Evolutionary conservation across 2,888 invertebrate species (phyloP).

Genomic region (Odontocerum albicorne): DNA sequence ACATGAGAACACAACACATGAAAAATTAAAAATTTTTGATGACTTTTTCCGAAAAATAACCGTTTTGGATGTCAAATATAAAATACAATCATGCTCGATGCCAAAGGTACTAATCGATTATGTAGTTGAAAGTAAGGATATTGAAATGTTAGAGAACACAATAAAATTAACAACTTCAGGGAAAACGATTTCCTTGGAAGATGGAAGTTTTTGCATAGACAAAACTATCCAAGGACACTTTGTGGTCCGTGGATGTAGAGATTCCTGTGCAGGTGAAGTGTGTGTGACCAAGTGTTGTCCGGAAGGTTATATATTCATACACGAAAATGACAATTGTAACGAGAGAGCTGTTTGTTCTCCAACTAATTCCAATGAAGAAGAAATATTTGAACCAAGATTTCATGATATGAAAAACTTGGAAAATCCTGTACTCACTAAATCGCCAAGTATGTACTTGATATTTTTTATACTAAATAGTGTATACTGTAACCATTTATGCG

Average conservation of each 20-base stretch:
- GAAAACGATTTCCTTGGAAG: constrained; percentile 38
- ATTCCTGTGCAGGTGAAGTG: constrained; percentile 42
- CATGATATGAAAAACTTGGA: constrained; percentile 43
- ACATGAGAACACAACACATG: not conserved
- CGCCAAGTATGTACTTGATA: constrained; percentile 42
- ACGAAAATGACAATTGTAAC: constrained; percentile 38
- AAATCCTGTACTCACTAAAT: constrained; percentile 30
- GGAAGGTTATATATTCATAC: constrained; percentile 53
- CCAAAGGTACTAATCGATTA: constrained; percentile 23
- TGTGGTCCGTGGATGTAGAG: constrained; percentile 48
- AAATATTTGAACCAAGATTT: constrained; percentile 44
- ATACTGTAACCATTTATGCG: too few relatives aligned
- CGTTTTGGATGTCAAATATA: constrained; percentile 18
- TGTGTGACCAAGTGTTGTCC: constrained; percentile 60
- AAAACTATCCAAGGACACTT: constrained; percentile 41
- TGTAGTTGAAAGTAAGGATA: constrained; percentile 32
- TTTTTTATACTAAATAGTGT: too few relatives aligned
- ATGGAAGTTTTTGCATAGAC: constrained; percentile 54
- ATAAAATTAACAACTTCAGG: constrained; percentile 42
- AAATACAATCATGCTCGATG: constrained; percentile 1
- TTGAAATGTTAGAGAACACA: constrained; percentile 43
- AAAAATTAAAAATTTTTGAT: constrained; percentile 1
- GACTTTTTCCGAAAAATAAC: constrained; percentile 29
- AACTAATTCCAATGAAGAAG: constrained; percentile 42
- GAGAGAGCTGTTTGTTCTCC: constrained; percentile 44